Conservation (phyloP, 2,888 invertebrate genomes). For the Pyrochroa serraticornis region DNA sequence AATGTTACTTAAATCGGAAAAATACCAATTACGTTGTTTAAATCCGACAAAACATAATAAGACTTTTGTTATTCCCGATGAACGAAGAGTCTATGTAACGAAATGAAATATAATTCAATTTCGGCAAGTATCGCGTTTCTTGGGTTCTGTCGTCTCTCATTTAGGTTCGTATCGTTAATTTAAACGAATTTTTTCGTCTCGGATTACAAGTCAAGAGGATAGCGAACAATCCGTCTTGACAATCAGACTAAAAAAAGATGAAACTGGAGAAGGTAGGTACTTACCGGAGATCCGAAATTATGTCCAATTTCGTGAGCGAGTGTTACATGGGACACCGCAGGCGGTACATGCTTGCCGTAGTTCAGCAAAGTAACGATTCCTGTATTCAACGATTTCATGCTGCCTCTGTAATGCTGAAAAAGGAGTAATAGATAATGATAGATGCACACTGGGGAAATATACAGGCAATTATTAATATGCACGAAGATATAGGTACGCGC, state of each 20-base stretch:
- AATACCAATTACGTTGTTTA: constrained; percentile 2
- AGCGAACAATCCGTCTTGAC: too few relatives aligned
- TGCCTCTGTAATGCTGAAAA: constrained; percentile 89
- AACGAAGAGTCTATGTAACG: background rate
- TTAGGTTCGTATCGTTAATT: constrained; percentile 4
- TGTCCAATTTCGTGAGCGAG: constrained; percentile 99
- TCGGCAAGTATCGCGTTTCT: background rate
- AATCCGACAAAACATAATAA: constrained; percentile 6
- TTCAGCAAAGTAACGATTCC: constrained; percentile 97
- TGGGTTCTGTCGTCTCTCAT: background rate
- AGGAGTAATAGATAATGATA: constrained; percentile 16
- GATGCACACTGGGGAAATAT: background rate
- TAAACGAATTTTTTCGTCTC: background rate
- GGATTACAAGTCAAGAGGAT: too few relatives aligned
- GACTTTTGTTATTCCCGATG: background rate
- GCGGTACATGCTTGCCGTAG: constrained; percentile 97
- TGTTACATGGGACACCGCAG: constrained; percentile 97
- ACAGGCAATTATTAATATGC: background rate
- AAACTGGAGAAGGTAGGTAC: constrained; percentile 45
- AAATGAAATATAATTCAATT: constrained; percentile 2
- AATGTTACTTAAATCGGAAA: constrained; percentile 5
- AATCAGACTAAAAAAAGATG: too few relatives aligned
- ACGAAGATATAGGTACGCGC: too few relatives aligned
- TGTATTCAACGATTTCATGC: constrained; percentile 93
- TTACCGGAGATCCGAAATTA: constrained; percentile 97